Percentiles rank a stretch among this genome's conserved stretches.
These are phyloP conservation scores for Toxostoma redivivum DNA, from an alignment of 2,113 vertebrate species.

Conservation along the genomic window DNA sequence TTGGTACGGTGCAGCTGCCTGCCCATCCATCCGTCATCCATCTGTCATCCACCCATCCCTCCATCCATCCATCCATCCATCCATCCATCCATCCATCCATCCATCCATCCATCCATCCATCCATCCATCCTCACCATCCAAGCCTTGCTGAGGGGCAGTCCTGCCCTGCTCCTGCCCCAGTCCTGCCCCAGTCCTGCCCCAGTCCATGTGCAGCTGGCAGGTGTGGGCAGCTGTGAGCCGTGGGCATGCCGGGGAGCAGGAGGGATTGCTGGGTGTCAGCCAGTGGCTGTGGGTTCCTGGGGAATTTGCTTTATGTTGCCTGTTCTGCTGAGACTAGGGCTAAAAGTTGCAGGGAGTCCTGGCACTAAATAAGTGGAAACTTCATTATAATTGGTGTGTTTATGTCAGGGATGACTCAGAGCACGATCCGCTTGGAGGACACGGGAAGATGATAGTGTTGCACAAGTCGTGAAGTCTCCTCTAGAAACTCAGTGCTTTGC, in stretches of 20 bases:
- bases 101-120: neutral
- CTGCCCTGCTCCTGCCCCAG: neutral
- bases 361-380: neutral
- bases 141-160: neutral
- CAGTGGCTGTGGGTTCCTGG: neutral
- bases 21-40: neutral
- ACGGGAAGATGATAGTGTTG: neutral
- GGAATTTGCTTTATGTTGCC: neutral
- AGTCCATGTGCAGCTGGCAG: neutral
- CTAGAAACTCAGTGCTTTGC: neutral
- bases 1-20: too few species aligned
- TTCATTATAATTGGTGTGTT: neutral
- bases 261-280: neutral
- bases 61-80: neutral
- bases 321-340: neutral
- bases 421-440: neutral
- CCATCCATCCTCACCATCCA: neutral
- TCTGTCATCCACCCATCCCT: too few species aligned
- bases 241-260: accelerated
- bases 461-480: neutral
- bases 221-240: accelerated
- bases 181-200: neutral
- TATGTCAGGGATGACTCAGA: neutral
- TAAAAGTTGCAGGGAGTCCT: neutral
- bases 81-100: neutral